Evolutionary conservation across 1,140 invertebrate species (phyloP), one percentile per base, ranked within the genome.

Genomic region (Anastrepha obliqua): DNA sequence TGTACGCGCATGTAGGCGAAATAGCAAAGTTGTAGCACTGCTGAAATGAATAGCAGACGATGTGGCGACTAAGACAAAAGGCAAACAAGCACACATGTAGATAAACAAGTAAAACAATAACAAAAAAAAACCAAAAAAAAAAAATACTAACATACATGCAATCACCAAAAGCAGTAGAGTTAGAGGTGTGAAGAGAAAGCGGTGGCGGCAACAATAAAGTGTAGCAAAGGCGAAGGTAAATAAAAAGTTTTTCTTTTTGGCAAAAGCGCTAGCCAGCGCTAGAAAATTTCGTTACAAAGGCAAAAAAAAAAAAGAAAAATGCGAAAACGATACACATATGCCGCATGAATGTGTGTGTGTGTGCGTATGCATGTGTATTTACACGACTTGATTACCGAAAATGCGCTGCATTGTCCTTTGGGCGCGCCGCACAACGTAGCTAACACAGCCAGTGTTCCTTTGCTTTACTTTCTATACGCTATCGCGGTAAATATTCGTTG

Each of bases 51-150:
- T 74, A 74, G 67, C 67, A 74, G 67, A 74, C 67, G 15, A 17
- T 81, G 74, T 55, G 74, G 74, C n/a, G 47, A 58, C 74, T 81
- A 81, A 81, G 74, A 81, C 74, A 55, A 81, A 81, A 81, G 74
- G 74, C 74, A 81, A 81, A 81, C 47, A 81, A 55, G 44, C 74
- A 81, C 44, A 55, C 44, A 20, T 51, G 47, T 55, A 55, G 74
- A 42, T 74, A 74, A 74, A 74, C 42, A 44, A 67, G 29, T 29
- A 67, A 67, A 13, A 13, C 65, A 13, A 67, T 3, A 74, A 47
- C 39, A 29, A 29, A 29, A 29, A 29, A 29, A 29, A 29, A 55
- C 51, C 11, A 55, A n/a, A 55, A 55, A n/a, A 51, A 15, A 78
- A 39, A n/a, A 78, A 29, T 11, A 20, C n/a, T 7, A 67, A 20